A percentile compares a stretch with the other conserved stretches of the same genome.
phyloP scores from a whole-genome alignment of 2,888 invertebrate species.

The Galerucella calmariensis region DNA sequence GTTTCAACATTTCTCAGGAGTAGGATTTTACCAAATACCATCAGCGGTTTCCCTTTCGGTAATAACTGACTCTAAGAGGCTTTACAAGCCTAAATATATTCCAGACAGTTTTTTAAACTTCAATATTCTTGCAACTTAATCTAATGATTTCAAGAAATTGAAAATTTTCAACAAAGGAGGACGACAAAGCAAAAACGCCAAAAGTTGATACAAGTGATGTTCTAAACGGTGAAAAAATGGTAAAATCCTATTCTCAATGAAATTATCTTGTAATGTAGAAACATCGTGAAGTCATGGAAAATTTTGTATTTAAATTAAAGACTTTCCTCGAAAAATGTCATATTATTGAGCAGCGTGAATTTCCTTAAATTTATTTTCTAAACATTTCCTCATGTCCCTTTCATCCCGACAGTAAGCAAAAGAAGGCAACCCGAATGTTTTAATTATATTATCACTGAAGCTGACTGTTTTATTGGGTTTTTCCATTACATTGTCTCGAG shows the following conservation, averaged over 20 bases:
- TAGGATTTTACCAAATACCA: no score
- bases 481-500: constrained; percentile 38
- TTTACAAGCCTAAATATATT: no score
- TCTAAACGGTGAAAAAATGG: no score
- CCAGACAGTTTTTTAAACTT: neutral
- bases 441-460: constrained; percentile 39
- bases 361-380: constrained; percentile 26
- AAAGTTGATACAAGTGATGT: no score
- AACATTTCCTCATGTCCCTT: constrained; percentile 26
- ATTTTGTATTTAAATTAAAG: neutral
- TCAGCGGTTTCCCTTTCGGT: no score
- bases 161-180: neutral
- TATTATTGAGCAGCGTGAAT: constrained; percentile 22
- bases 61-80: no score
- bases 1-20: no score
- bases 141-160: no score
- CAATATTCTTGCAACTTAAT: neutral
- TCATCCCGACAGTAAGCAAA: constrained; percentile 24
- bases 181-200: neutral
- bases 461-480: constrained; percentile 42
- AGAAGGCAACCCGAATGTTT: constrained; percentile 35
- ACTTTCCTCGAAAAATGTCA: constrained; percentile 13
- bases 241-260: no score
- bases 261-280: no score
- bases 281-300: no score